These are phyloP conservation scores for Heliconius hewitsoni DNA, from an alignment of 1,140 invertebrate species.

Conservation along the genomic window DNA sequence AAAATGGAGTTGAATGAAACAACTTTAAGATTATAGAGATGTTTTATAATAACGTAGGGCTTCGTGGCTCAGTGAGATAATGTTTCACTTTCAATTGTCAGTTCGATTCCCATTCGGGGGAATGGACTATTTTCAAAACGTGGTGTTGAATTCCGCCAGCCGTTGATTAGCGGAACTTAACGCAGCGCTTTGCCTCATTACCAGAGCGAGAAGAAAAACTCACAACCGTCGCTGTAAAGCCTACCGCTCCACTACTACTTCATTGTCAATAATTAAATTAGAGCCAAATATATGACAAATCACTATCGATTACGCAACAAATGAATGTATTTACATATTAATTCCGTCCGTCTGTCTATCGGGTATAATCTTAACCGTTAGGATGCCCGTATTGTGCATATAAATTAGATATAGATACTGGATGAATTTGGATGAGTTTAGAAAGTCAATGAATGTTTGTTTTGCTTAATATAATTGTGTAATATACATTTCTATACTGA, in stretches of 20 bases:
- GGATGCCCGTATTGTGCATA: conserved; percentile 12
- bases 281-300: background rate
- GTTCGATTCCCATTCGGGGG: too few species aligned
- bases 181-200: background rate
- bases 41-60: background rate
- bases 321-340: conserved; percentile 14
- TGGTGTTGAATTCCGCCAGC: too few species aligned
- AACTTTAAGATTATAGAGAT: background rate
- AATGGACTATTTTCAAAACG: too few species aligned
- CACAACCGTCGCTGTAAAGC: background rate
- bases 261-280: background rate
- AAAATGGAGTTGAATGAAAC: conserved; percentile 1
- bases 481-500: too few species aligned
- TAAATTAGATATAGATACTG: conserved; percentile 8
- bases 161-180: background rate
- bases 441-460: background rate
- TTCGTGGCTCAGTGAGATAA: too few species aligned
- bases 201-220: background rate
- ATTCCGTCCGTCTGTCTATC: conserved; percentile 17
- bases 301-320: background rate
- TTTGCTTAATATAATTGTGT: background rate
- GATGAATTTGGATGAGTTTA: conserved; percentile 11
- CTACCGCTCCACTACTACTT: background rate
- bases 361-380: conserved; percentile 15
- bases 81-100: too few species aligned